These are phyloP conservation scores for Andricus curvator DNA, from an alignment of 2,888 invertebrate genomes.

Conservation along the genomic window DNA sequence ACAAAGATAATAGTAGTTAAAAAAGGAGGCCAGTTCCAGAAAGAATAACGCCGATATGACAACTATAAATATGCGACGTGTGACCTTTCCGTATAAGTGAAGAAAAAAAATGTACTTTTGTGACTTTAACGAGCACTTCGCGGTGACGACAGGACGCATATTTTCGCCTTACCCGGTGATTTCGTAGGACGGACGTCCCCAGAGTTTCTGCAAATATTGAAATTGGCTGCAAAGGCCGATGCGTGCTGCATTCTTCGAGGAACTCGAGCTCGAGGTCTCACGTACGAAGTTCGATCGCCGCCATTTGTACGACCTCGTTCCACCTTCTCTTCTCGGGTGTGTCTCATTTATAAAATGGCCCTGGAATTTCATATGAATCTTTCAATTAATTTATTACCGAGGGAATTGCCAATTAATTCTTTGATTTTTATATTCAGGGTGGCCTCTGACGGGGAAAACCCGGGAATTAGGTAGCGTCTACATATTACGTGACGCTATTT, in stretches of 20 bases:
- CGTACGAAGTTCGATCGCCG: slow-evolving; percentile 53
- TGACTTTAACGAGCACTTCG: slow-evolving; percentile 34
- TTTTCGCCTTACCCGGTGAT: slow-evolving; percentile 52
- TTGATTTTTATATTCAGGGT: not conserved
- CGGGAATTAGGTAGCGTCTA: no score
- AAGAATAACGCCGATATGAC: not conserved
- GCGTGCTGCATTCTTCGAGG: slow-evolving; percentile 63
- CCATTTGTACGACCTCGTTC: slow-evolving; percentile 58
- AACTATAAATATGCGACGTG: not conserved
- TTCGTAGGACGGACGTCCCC: slow-evolving; percentile 55
- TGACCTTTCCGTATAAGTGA: not conserved
- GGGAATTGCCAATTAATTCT: not conserved
- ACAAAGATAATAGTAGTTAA: not conserved
- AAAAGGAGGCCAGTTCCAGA: slow-evolving; percentile 2
- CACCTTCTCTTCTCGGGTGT: slow-evolving; percentile 51
- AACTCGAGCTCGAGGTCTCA: slow-evolving; percentile 50
- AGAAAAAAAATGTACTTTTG: not conserved
- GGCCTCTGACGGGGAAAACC: no score
- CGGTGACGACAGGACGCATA: slow-evolving; percentile 27
- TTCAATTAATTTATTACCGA: not conserved
- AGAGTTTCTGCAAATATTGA: slow-evolving; percentile 72
- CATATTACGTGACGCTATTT: no score
- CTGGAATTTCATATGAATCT: slow-evolving; percentile 5
- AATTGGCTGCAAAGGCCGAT: slow-evolving; percentile 66
- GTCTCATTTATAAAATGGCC: slow-evolving; percentile 32